Evolutionary conservation across 2,888 invertebrate genomes (phyloP), one percentile per base, ranked within the genome.

Genomic region (Ochropleura plecta): DNA sequence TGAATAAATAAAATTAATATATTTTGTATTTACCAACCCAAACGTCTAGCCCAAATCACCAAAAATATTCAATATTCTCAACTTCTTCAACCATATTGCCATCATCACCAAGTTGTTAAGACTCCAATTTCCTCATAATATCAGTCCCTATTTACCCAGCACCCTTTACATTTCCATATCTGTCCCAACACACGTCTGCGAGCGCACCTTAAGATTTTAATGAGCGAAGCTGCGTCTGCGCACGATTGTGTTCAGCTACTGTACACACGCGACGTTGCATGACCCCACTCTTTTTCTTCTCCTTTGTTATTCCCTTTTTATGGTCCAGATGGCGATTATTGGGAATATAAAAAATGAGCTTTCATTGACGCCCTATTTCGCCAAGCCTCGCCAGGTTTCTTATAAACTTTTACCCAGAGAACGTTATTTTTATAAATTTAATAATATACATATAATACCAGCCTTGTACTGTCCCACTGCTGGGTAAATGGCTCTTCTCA

Each of bases 181-280:
- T 82, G 74, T 71, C 76, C 67, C 62, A 81, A 80, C 70, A 72
- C 77, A 79, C 82, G 85, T 72, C 72, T 83, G 81, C 74, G 76
- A 78, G 81, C 79, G 70, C 85, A 85, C 76, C 72, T 87, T 78
- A 84, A 85, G 87, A 82, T 89, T 88, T 88, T 89, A 88, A 89
- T 88, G 89, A 87, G 88, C 82, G 51, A 60, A 72, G 62, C 74
- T 66, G 79, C 79, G 85, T 75, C 78, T 66, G 82, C 73, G 79
- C 85, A 74, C 86, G 86, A 88, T 88, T 85, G 86, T 85, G 79
- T 87, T 87, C 85, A 85, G 92, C 93, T 92, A 90, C 93, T 88
- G 93, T 91, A 86, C 89, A 92, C 95, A 96, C 95, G 95, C 96
- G 91, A 96, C 92, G 91, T 96, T 92, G 96, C 96, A 95, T 96